Evolutionary conservation across 2,113 vertebrate species (phyloP), one percentile per base, ranked within the genome.

Genomic region (Anhinga anhinga): DNA sequence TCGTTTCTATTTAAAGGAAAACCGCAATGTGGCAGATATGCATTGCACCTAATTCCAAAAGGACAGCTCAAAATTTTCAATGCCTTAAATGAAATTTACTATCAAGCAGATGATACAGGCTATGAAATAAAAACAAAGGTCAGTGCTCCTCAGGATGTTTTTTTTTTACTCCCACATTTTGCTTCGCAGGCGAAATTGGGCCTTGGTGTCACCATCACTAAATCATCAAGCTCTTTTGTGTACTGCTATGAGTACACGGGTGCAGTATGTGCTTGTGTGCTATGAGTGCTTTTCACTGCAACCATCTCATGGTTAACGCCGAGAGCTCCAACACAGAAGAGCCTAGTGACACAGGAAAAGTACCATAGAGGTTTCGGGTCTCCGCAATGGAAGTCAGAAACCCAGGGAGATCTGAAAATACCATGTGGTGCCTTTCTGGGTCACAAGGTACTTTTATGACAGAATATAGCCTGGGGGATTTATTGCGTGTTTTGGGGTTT

Each of bases 241-340:
- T 23, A 23, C 49, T 26, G 56, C 11, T 30, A 42, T 8, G 14
- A 52, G 22, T n/a, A n/a, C n/a, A n/a, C n/a, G n/a, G n/a, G n/a
- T n/a, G n/a, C n/a, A n/a, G n/a, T n/a, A n/a, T n/a, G n/a, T n/a
- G n/a, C n/a, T n/a, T n/a, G n/a, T n/a, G n/a, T n/a, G n/a, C n/a
- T n/a, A n/a, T n/a, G n/a, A n/a, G n/a, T n/a, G n/a, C 18, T 40
- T n/a, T 73, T 45, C 42, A 50, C 13, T 53, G n/a, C 6, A 62
- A 20, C 14, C 7, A 30, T 10, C 26, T 72, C 1, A 0, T 3
- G 2, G 26, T 44, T 47, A 53, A 71, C 52, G 72, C 9, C 0
- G 0, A 89, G 44, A 74, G 63, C 15, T 86, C 58, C 58, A 89
- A 84, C 10, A 65, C 5, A 69, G 52, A 77, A 76, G 14, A 72